Base-by-base conservation (phyloP, 2,888 invertebrate species). In the Seira musarum region DNA sequence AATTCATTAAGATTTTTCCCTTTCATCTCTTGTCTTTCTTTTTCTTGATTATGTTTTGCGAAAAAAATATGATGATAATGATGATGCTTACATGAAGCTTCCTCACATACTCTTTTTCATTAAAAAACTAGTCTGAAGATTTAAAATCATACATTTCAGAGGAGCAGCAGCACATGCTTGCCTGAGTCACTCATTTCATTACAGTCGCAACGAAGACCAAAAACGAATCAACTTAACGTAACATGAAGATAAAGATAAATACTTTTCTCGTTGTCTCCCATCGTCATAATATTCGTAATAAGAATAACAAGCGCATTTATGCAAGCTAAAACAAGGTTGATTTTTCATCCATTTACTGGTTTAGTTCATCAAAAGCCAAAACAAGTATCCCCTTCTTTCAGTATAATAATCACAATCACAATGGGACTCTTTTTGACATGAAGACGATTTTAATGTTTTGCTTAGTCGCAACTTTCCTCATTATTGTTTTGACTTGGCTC, bases 91-190 rank as follows among this genome's bases (percentile, higher is more conserved):
- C 57, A 57, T 21, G 63, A 40, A 64, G 75, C 75, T 75, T 75
- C 75, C 75, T 75, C 75, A 53, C 75, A 75, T 68, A 75, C 6
- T n/a, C 40, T 40, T 40, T 40, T 40, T 40, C 40, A 40, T 40
- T 8, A 40, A 40, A 40, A 40, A 40, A 40, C 40, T 40, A 40
- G 40, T 40, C 40, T 40, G 13, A 40, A 40, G 40, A 13, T 40
- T 40, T 40, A 40, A 40, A 8, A 13, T 13, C 6, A 40, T 13
- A 40, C 13, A 13, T 40, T 13, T 40, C 40, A 40, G 6, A n/a
- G n/a, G n/a, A n/a, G n/a, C n/a, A n/a, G n/a, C n/a, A n/a, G 40
- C 40, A 40, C 40, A 40, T 40, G 40, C 40, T 40, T 40, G 40
- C 6, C n/a, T n/a, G n/a, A n/a, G n/a, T n/a, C n/a, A n/a, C 40